Base-by-base conservation (phyloP, 2,113 vertebrate species). In the Thinocorus orbignyianus region DNA sequence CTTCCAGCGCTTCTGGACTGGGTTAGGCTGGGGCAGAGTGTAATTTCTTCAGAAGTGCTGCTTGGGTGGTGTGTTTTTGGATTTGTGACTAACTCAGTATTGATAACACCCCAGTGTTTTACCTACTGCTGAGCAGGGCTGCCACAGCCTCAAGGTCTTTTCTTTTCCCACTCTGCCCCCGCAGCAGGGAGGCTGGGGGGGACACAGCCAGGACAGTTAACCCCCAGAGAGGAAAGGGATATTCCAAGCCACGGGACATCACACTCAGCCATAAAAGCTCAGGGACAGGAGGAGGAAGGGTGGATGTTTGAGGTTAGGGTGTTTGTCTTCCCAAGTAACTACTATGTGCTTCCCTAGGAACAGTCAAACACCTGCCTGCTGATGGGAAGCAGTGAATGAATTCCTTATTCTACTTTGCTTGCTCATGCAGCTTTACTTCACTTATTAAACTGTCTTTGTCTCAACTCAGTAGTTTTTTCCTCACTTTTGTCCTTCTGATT, bases 151-250 rank as follows among this genome's bases (percentile, higher is more conserved):
- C 86, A 49, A 86, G 86, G 49, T 25, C 64, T 57, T 77, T 88
- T 64, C 31, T 74, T 71, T 24, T 70, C 54, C 35, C 58, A 65
- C 44, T 55, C 39, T 76, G 62, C 20, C 66, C 41, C 41, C 1
- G 0, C 30, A 79, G 49, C 0, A 0, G 57, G 66, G 17, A 88
- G 51, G 8, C 17, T 22, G 61, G 8, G 12, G 19, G 14, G 19
- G 22, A 57, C 25, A 64, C 25, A 77, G 57, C 49, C 12, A 3
- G 64, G 39, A 68, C 15, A 68, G 66, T 26, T 41, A 69, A 66
- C 18, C 24, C 11, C 5, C 17, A 17, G 46, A 25, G 65, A 61
- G 69, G 70, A 81, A 46, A 86, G 26, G 60, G 55, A 44, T 48
- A 30, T 68, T 88, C 61, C 61, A 46, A 72, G 39, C 41, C 52